Evolutionary conservation across 2,888 invertebrate species (phyloP).

Genomic region (Calliphora vomitoria): DNA sequence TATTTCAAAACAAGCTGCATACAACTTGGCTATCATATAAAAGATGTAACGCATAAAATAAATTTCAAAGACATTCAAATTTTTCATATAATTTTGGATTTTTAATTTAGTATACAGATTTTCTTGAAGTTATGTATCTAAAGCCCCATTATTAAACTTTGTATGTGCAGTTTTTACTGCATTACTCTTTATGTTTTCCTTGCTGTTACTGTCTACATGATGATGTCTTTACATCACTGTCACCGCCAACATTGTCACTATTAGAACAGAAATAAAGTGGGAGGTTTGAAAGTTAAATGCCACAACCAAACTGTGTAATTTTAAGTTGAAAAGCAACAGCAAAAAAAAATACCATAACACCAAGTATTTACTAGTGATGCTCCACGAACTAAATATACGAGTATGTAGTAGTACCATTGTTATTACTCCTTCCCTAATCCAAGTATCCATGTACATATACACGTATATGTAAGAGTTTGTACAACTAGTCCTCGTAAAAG

Average conservation of each 20-base stretch:
- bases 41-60: too few relatives aligned
- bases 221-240: constrained; percentile 73
- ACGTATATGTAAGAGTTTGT: neutral
- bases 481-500: constrained; percentile 36
- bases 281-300: constrained; percentile 61
- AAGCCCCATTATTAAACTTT: too few relatives aligned
- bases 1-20: too few relatives aligned
- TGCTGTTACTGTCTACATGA: constrained; percentile 54
- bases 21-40: too few relatives aligned
- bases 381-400: neutral
- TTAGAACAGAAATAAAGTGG: constrained; percentile 38
- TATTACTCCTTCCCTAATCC: neutral
- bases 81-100: too few relatives aligned
- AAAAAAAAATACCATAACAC: constrained; percentile 10
- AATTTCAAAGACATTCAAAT: too few relatives aligned
- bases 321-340: constrained; percentile 37
- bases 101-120: too few relatives aligned
- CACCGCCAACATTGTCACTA: constrained; percentile 68
- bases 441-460: neutral
- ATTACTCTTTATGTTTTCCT: constrained; percentile 16
- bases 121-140: too few relatives aligned
- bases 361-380: constrained; percentile 42
- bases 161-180: constrained; percentile 33
- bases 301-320: constrained; percentile 67
- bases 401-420: neutral